Percentiles rank a stretch among this genome's conserved stretches.
Evolutionary conservation across 2,797 vertebrate species (phyloP).

Genomic region (Semotilus atromaculatus): DNA sequence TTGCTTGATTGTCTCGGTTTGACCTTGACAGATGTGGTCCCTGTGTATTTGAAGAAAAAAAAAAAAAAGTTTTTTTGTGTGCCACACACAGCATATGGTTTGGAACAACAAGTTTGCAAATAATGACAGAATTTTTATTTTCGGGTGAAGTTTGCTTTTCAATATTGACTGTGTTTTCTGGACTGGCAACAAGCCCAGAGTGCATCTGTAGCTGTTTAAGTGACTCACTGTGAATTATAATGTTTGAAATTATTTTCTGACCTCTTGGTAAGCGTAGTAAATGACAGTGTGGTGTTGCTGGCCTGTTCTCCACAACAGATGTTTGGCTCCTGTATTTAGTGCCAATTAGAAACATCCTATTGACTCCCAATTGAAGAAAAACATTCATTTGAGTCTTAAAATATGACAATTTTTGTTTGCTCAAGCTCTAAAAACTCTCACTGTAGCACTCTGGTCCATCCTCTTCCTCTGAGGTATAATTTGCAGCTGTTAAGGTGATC

Average conservation of each 20-base stretch:
- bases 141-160: neutral
- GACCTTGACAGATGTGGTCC: neutral
- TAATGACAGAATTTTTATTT: neutral
- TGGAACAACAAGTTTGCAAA: neutral
- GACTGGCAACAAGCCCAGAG: constrained; percentile 6
- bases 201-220: neutral
- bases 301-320: constrained; percentile 8
- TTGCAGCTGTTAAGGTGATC: constrained; percentile 35
- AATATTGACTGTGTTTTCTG: neutral
- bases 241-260: constrained; percentile 18
- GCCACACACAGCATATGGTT: neutral
- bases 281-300: neutral
- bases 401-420: neutral
- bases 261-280: constrained; percentile 3
- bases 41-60: neutral
- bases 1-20: neutral
- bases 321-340: constrained; percentile 20
- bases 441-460: neutral
- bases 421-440: constrained; percentile 9
- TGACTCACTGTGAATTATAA: constrained; percentile 4
- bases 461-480: constrained; percentile 22
- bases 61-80: too few species aligned
- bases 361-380: constrained; percentile 15
- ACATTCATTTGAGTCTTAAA: constrained; percentile 16
- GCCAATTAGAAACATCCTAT: constrained; percentile 12